Conservation (phyloP, 2,797 vertebrate genomes). For the Neoniphon sammara region DNA sequence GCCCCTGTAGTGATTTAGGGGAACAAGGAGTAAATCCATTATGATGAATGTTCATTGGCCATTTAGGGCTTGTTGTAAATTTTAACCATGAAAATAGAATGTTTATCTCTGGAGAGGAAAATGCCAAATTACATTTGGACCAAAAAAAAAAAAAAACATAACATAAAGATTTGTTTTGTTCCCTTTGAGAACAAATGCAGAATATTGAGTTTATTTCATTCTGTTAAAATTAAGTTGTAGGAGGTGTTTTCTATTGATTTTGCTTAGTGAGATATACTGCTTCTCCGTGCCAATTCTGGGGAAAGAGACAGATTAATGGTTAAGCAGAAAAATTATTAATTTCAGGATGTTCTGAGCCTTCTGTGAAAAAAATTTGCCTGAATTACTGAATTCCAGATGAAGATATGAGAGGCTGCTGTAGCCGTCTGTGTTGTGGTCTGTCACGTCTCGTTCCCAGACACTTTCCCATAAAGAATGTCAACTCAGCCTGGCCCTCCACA, state of each 20-base stretch:
- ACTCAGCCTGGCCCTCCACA: conserved; percentile 34
- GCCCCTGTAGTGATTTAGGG: not conserved
- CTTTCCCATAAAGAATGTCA: conserved; percentile 57
- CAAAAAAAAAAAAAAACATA: conserved; percentile 10
- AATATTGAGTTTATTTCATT: conserved; percentile 11
- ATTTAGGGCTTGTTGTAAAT: not conserved
- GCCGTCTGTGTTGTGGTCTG: conserved; percentile 49
- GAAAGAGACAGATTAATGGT: conserved; percentile 15
- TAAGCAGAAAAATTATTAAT: conserved; percentile 23
- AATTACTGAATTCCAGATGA: conserved; percentile 42
- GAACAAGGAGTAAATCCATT: not conserved
- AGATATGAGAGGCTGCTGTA: conserved; percentile 39
- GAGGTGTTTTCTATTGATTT: conserved; percentile 24
- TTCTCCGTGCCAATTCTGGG: not conserved
- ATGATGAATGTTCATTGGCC: not conserved
- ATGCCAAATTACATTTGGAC: conserved; percentile 22
- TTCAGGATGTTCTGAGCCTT: conserved; percentile 16
- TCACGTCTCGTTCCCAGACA: conserved; percentile 60
- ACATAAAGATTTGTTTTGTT: not conserved
- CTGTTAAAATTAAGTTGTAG: not conserved
- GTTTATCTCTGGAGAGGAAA: not conserved
- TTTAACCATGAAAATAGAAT: not conserved
- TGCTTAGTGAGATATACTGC: not conserved
- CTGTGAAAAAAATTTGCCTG: conserved; percentile 26
- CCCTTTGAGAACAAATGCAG: not conserved